phyloP scores from a whole-genome alignment of 2,113 vertebrate genomes.

The Sakesphorus luctuosus region DNA sequence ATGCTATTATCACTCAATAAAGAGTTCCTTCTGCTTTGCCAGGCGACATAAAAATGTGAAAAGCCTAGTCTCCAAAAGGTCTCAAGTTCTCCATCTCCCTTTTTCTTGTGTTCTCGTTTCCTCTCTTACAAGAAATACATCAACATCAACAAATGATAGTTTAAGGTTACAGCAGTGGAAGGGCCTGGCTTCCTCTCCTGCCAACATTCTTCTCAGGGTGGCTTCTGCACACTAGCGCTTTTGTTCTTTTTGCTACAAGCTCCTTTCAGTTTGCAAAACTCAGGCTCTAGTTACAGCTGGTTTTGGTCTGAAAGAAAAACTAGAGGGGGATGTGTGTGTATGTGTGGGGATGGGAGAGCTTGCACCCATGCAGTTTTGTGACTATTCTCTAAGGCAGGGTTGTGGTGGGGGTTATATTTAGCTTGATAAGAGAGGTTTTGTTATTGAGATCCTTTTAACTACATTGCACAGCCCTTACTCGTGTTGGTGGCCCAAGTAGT shows the following conservation, averaged over 20 bases:
- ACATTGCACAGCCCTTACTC: conserved; percentile 43
- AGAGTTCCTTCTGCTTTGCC: neutral
- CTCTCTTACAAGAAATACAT: conserved; percentile 39
- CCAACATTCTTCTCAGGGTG: conserved; percentile 65
- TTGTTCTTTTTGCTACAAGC: conserved; percentile 59
- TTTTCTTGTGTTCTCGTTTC: conserved; percentile 2
- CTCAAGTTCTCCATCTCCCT: neutral
- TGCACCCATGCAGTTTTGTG: neutral
- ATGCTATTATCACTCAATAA: conserved; percentile 1
- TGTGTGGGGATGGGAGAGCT: neutral
- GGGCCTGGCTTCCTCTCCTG: conserved; percentile 51
- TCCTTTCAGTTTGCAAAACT: conserved; percentile 60
- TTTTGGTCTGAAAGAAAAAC: conserved; percentile 60
- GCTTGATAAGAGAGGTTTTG: conserved; percentile 46
- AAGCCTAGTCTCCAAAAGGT: conserved; percentile 36
- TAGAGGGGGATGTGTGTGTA: neutral
- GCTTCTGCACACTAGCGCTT: conserved; percentile 55
- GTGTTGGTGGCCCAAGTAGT: conserved; percentile 16
- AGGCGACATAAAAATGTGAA: conserved; percentile 34
- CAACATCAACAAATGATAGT: conserved; percentile 62
- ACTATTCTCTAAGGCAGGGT: neutral
- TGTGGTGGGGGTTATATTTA: conserved; percentile 12
- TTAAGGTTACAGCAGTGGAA: conserved; percentile 63
- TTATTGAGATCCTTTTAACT: conserved; percentile 33
- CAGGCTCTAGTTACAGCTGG: conserved; percentile 57